Percentiles rank a stretch among this genome's conserved stretches.
Evolutionary conservation across 30 jellyfish, hydroid and myxozoan genomes (phyloP).

Genomic region (Phacellophora camtschatica): DNA sequence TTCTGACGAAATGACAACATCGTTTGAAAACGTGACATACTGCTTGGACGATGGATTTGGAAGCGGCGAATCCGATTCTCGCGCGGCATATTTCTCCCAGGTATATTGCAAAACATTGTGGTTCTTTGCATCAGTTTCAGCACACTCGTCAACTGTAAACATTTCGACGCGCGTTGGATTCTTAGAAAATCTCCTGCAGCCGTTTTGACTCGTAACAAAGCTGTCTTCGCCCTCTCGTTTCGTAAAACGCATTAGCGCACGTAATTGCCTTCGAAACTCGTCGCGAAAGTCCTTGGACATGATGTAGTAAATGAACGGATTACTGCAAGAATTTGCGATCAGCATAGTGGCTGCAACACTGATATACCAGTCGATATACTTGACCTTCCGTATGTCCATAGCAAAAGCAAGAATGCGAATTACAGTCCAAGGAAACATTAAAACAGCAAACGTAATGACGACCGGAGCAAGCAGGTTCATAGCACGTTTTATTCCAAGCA

Average conservation of each 20-base stretch:
- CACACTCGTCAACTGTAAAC: background rate
- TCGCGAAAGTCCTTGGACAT: constrained; percentile 87
- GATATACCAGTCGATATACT: constrained; percentile 17
- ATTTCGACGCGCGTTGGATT: constrained; percentile 34
- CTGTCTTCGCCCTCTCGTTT: constrained; percentile 12
- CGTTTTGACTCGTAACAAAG: background rate
- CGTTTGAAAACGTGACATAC: background rate
- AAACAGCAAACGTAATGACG: constrained; percentile 69
- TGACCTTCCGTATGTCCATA: constrained; percentile 17
- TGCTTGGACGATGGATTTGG: constrained; percentile 8
- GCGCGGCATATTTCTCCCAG: constrained; percentile 55
- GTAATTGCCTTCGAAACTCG: constrained; percentile 74
- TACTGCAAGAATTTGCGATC: constrained; percentile 87
- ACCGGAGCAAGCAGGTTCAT: constrained; percentile 91
- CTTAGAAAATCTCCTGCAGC: background rate
- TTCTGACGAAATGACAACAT: background rate
- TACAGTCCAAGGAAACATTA: constrained; percentile 87
- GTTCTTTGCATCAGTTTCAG: background rate
- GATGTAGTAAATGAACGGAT: constrained; percentile 82
- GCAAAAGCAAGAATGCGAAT: constrained; percentile 62
- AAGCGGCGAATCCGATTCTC: constrained; percentile 28
- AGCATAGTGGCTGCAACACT: constrained; percentile 57
- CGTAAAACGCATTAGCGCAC: constrained; percentile 39
- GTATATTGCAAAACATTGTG: constrained; percentile 10
- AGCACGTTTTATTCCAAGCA: constrained; percentile 83